Evolutionary conservation across 2,113 vertebrate species (phyloP), one percentile per base, ranked within the genome.

Genomic region (Charadrius vociferus): DNA sequence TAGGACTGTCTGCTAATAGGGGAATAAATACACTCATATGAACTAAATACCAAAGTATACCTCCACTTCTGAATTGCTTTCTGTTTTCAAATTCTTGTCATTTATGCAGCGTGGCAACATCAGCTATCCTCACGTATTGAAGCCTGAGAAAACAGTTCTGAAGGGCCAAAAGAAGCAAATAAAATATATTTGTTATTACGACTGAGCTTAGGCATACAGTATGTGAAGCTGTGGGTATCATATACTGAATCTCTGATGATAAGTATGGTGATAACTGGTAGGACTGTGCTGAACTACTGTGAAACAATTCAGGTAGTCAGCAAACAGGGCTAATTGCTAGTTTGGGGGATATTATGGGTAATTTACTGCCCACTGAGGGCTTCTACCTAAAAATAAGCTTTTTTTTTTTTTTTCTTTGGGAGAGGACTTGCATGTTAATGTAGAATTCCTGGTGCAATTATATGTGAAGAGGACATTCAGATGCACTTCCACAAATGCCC

Each of bases 261-360:
- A 97, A 98, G 67, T 93, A 83, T 24, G 70, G 94, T 97, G 97
- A 95, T 98, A 98, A 97, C 90, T 32, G 80, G 72, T 70, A 81
- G 81, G 81, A 65, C 86, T 86, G 77, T 70, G 94, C 93, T 82
- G 93, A 97, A 97, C 91, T 93, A 86, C 87, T 81, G 86, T 88
- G 88, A 97, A 95, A 97, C 94, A 95, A 97, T 97, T 97, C 95
- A 94, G 87, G 87, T 94, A 97, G 92, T 97, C 94, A 96, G 95
- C 93, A 95, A 97, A 97, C 81, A 97, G 95, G 93, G 96, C 80
- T 96, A 96, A 96, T 96, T 95, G 84, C 87, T 98, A 94, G 84
- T 91, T 97, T 86, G 93, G 97, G 82, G 91, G 96, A 97, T 90
- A 97, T 97, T 86, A 93, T 97, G 87, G 90, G 88, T 97, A 97